These are phyloP conservation scores for Catalaphyllia jardinei DNA, from an alignment of 64 coral and sea anemone genomes.

Conservation along the genomic window DNA sequence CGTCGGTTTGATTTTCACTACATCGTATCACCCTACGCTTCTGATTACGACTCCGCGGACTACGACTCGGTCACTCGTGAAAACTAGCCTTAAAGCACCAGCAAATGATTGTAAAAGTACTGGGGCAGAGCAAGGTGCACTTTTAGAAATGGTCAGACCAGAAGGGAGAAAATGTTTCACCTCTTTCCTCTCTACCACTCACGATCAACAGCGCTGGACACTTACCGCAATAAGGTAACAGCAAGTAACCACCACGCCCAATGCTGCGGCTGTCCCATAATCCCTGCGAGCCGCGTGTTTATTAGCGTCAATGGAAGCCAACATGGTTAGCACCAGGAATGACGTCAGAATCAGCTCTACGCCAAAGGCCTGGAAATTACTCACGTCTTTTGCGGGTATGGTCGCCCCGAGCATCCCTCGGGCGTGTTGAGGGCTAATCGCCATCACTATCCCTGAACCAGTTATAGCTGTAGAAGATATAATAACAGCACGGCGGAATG, in stretches of 20 bases:
- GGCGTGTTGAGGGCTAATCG: slow-evolving; percentile 52
- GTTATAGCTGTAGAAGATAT: slow-evolving; percentile 35
- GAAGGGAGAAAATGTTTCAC: too few relatives aligned
- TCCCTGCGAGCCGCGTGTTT: slow-evolving; percentile 31
- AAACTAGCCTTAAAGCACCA: too few relatives aligned
- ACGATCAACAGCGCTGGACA: not conserved
- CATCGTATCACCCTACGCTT: too few relatives aligned
- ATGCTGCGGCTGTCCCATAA: slow-evolving; percentile 51
- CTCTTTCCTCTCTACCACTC: too few relatives aligned
- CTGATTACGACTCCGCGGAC: too few relatives aligned
- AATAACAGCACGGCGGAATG: not conserved
- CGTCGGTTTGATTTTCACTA: too few relatives aligned
- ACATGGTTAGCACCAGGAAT: slow-evolving; percentile 46
- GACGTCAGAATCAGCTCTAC: slow-evolving; percentile 37
- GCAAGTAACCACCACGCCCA: slow-evolving; percentile 40
- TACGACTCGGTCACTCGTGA: too few relatives aligned
- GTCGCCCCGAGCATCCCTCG: slow-evolving; percentile 66
- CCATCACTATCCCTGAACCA: slow-evolving; percentile 39
- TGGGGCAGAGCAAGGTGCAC: too few relatives aligned
- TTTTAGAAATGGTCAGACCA: too few relatives aligned
- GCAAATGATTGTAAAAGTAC: too few relatives aligned
- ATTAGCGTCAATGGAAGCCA: slow-evolving; percentile 51
- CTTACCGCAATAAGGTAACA: slow-evolving; percentile 68
- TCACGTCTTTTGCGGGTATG: slow-evolving; percentile 34
- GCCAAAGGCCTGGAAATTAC: slow-evolving; percentile 47